Percentiles rank a stretch among this genome's conserved stretches.
Conservation (phyloP, 2,113 vertebrate species). For the Capreolus pygargus region DNA sequence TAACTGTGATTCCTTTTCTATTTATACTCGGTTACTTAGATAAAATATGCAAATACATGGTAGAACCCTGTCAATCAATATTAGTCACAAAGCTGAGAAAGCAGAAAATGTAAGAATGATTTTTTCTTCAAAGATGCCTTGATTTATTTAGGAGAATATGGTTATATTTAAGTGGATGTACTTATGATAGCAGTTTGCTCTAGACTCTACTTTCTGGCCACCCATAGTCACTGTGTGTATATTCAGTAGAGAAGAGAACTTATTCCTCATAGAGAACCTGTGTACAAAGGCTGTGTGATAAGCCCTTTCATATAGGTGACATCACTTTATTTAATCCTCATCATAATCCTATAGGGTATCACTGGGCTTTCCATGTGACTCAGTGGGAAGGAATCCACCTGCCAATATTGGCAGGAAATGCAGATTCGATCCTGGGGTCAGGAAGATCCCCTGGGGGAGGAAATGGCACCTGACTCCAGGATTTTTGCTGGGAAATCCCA, state of each 20-base stretch:
- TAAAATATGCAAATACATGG: constrained; percentile 14
- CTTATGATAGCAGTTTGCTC: not conserved
- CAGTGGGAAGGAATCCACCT: not conserved
- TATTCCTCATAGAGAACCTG: not conserved
- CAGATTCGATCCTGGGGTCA: not conserved
- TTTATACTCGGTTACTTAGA: not conserved
- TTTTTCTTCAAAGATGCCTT: not conserved
- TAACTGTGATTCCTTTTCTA: not conserved
- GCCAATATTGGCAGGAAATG: not conserved
- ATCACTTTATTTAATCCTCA: not conserved
- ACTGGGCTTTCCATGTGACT: not conserved
- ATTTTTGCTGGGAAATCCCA: not conserved
- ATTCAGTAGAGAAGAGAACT: not conserved
- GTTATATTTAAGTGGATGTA: not conserved
- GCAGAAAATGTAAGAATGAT: constrained; percentile 60
- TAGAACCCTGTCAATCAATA: constrained; percentile 34
- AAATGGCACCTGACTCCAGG: not conserved
- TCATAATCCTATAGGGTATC: not conserved
- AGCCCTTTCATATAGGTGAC: not conserved
- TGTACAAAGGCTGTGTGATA: not conserved
- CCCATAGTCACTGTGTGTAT: not conserved
- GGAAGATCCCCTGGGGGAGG: not conserved
- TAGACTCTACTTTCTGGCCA: not conserved
- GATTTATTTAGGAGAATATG: constrained; percentile 2
- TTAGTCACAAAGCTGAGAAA: constrained; percentile 59